These are phyloP conservation scores for Panzeria rudis DNA, from an alignment of 2,888 invertebrate genomes.

Conservation along the genomic window DNA sequence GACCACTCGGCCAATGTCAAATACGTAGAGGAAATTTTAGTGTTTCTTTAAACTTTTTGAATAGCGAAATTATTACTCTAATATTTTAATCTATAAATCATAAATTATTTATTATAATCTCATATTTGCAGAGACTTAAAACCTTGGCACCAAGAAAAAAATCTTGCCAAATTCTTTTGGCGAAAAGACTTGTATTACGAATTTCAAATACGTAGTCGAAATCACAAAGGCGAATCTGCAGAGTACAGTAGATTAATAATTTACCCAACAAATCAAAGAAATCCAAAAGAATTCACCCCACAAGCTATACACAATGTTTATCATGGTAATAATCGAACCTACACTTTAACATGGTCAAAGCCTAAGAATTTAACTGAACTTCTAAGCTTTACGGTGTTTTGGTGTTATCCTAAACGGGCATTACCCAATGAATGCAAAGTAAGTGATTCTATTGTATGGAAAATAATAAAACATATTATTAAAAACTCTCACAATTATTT, in stretches of 20 bases:
- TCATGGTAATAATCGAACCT: conserved; percentile 86
- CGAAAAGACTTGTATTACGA: conserved; percentile 75
- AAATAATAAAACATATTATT: background rate
- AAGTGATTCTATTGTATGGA: conserved; percentile 43
- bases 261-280: conserved; percentile 74
- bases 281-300: conserved; percentile 74
- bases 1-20: too few species aligned
- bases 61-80: too few species aligned
- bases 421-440: conserved; percentile 86
- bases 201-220: conserved; percentile 78
- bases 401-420: conserved; percentile 87
- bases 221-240: conserved; percentile 77
- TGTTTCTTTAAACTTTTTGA: too few species aligned
- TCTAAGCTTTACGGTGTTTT: conserved; percentile 91
- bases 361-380: conserved; percentile 83
- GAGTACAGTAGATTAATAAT: conserved; percentile 77
- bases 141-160: conserved; percentile 74
- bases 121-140: conserved; percentile 60
- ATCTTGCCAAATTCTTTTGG: conserved; percentile 78
- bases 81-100: background rate
- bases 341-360: conserved; percentile 90
- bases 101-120: background rate
- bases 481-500: conserved; percentile 11
- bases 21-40: too few species aligned
- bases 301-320: conserved; percentile 86